Percentiles rank a stretch among this genome's conserved stretches.
Evolutionary conservation across 2,113 vertebrate genomes (phyloP).

Genomic region (Poicephalus gulielmi): DNA sequence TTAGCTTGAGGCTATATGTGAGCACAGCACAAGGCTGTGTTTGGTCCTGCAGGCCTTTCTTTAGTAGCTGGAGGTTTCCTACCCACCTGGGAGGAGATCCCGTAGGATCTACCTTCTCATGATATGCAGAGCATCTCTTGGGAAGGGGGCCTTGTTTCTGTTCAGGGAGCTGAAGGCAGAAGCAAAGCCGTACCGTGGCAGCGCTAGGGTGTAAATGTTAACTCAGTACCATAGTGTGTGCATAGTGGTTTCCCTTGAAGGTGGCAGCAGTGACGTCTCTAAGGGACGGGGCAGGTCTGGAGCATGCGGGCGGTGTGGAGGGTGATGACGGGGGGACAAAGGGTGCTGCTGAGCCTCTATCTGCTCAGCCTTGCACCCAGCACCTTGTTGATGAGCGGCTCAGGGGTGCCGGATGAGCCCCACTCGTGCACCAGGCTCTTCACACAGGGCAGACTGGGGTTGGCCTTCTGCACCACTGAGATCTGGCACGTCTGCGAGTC

Average conservation of each 20-base stretch:
- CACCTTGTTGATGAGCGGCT: conserved; percentile 30
- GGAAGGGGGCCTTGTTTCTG: rapidly evolving
- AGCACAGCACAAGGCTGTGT: not conserved
- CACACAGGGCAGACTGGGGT: conserved; percentile 83
- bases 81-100: not conserved
- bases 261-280: conserved; percentile 39
- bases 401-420: conserved; percentile 66
- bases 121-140: rapidly evolving
- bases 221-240: conserved; percentile 38
- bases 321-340: rapidly evolving
- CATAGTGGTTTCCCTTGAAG: conserved; percentile 76
- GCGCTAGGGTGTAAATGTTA: conserved; percentile 4
- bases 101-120: rapidly evolving
- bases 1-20: not conserved
- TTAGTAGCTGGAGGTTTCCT: not conserved
- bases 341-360: not conserved
- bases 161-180: conserved; percentile 1
- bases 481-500: conserved; percentile 85
- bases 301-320: not conserved
- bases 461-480: conserved; percentile 85
- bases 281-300: not conserved
- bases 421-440: conserved; percentile 72
- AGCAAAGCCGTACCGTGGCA: not conserved
- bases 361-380: not conserved
- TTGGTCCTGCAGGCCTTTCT: not conserved